Base-by-base conservation (phyloP, 1,140 invertebrate genomes). In the Anastatus disparis region DNA sequence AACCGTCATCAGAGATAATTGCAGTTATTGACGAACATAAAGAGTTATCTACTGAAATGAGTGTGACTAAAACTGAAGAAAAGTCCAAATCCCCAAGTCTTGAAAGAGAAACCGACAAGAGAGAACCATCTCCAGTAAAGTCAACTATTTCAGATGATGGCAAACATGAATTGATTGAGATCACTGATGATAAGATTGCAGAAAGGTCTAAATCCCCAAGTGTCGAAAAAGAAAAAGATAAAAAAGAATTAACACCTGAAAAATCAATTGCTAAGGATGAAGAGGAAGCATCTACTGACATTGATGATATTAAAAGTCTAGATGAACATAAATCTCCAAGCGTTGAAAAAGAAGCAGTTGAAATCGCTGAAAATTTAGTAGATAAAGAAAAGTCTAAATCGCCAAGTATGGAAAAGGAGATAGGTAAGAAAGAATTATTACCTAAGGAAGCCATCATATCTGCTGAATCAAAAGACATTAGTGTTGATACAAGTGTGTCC, bases 91-190 rank as follows among this genome's bases (percentile, higher is more conserved):
- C 61, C 6, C 15, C 72, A 3, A 73, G 31, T 50, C 4, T 40
- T 17, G 71, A 74, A 6, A 59, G 58, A 42, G 76, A 71, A 58
- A 17, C 24, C 12, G 67, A 58, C n/a, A 62, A 50, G 15, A 72
- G 70, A 38, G 31, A 58, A n/a, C 3, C 17, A 29, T 55, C 52
- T 31, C 26, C 26, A 17, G 52, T 29, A 29, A 55, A 55, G 12
- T 4, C 13, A 24, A 4, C 20, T 48, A 20, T 22, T 17, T 8
- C 3, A n/a, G 66, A 29, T 31, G 66, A 66, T n/a, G 8, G 12
- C 15, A 48, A 44, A 10, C 74, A 73, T 40, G 65, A 52, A 44
- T 70, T 46, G 10, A 74, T 66, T 44, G 40, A 44, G n/a, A 3
- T 12, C 9, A 7, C 9, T 3, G 46, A 29, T 29, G 52, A 29